Base-by-base conservation (phyloP, 2,113 vertebrate species). In the Dipodomys merriami region DNA sequence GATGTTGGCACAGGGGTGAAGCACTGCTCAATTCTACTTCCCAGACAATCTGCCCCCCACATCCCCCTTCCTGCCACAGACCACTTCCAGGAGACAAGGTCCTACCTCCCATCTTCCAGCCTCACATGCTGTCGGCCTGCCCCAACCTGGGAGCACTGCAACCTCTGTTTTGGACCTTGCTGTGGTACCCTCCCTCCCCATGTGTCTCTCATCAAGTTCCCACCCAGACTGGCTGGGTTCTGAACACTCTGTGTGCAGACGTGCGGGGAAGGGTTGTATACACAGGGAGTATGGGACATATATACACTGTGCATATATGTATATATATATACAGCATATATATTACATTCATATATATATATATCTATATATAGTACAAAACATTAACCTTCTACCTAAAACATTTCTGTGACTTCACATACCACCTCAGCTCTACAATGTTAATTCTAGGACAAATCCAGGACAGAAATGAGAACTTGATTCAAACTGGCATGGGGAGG, bases 291-390 rank as follows among this genome's bases (percentile, higher is more conserved):
- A 82, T 87, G 78, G 93, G 90, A 93, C 94, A 90, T 97, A 97
- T 97, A 83, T 97, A 97, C 97, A 97, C 96, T 97, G 96, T 95
- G 95, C 95, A 96, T 92, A 97, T 97, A 90, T 95, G 93, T 94
- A 95, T 86, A 95, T 94, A 94, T 83, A 92, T 79, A 96, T 23
- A 73, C 22, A 76, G 35, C n/a, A 88, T 91, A 92, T 96, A 96
- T 92, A 80, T 96, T 96, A 97, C 95, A 97, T 96, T 96, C 96
- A 95, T 97, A 97, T 88, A 97, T 95, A 96, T 53, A 53, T 53
- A 53, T 95, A 95, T 97, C 96, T 88, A 97, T 95, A 96, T 97
- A 96, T 90, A 88, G 86, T 97, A 97, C 95, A 97, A 90, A 96
- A 96, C 95, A 92, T 91, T 88, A 93, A 81, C 97, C 80, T 96